Evolutionary conservation across 92 coral and sea anemone genomes (phyloP), one percentile per base, ranked within the genome.

Genomic region (Pocillopora meandrina): DNA sequence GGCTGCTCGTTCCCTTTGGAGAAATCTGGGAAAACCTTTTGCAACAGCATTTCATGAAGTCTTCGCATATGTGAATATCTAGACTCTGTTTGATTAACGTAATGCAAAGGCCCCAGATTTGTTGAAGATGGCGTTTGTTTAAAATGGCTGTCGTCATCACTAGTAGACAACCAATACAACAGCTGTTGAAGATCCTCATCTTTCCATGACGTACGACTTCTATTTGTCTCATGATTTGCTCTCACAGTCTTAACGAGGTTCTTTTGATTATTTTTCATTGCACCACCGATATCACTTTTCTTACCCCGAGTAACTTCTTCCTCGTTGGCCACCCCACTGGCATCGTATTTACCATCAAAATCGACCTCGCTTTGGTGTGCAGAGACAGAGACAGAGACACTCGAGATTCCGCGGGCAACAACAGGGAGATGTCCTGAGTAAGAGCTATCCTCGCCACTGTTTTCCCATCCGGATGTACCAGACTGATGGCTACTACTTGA

Each of bases 171-270:
- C 67, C 70, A 77, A 33, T 61, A 61, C 71, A 77, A n/a, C 56
- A 77, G 61, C 36, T 60, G 81, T 15, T 61, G 57, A 6, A 77
- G 57, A 60, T 77, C 70, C 71, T 35, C 35, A n/a, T 77, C 69
- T 61, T 60, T 58, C 81, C 69, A 77, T 1, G 81, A 76, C 26
- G 19, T 34, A 26, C 15, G 61, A 17, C 61, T 16, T 31, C 47
- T 42, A 17, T 60, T 60, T 8, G 15, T 14, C 23, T 3, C 26
- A n/a, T 17, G 18, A 20, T 33, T 20, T 2, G 20, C n/a, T 17
- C 34, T 60, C 17, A 18, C 56, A 31, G 56, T 76, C 15, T 74
- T 19, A 9, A 18, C 12, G 12, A 2, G n/a, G 16, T 13, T 17
- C 65, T 1, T 74, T 20, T 74, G 64, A 56, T 15, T 20, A 12